Evolutionary conservation across 2,797 vertebrate genomes (phyloP).

Genomic region (Pseudochirops cupreus): DNA sequence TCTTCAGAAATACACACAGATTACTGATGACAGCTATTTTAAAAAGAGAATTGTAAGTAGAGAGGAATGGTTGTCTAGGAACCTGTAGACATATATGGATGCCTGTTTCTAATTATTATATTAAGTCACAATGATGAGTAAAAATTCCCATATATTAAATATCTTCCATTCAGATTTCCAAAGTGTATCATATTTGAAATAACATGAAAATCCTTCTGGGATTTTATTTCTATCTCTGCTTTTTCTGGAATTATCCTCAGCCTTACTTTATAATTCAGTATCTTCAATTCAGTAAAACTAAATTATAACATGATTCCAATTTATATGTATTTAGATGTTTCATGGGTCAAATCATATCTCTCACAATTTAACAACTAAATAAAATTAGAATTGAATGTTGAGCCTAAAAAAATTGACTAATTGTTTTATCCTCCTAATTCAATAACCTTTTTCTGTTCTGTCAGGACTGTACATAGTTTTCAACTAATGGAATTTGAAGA

Average conservation of each 20-base stretch:
- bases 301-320: no score
- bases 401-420: not conserved
- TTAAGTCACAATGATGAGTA: not conserved
- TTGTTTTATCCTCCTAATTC: not conserved
- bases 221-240: not conserved
- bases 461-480: not conserved
- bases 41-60: not conserved
- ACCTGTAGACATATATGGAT: no score
- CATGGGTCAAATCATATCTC: not conserved
- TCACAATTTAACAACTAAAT: not conserved
- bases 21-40: fast-evolving
- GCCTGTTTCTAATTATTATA: not conserved
- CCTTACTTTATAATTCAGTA: not conserved
- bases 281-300: not conserved
- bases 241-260: no score
- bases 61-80: not conserved
- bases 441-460: not conserved
- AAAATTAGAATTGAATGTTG: not conserved
- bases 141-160: not conserved
- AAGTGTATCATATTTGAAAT: fast-evolving
- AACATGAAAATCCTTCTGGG: no score
- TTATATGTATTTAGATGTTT: not conserved
- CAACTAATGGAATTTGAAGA: not conserved
- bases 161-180: not conserved
- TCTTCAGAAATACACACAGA: not conserved